Percentiles rank a stretch among this genome's conserved stretches.
phyloP scores from a whole-genome alignment of 1,140 invertebrate genomes.

The Pectinophora gossypiella region DNA sequence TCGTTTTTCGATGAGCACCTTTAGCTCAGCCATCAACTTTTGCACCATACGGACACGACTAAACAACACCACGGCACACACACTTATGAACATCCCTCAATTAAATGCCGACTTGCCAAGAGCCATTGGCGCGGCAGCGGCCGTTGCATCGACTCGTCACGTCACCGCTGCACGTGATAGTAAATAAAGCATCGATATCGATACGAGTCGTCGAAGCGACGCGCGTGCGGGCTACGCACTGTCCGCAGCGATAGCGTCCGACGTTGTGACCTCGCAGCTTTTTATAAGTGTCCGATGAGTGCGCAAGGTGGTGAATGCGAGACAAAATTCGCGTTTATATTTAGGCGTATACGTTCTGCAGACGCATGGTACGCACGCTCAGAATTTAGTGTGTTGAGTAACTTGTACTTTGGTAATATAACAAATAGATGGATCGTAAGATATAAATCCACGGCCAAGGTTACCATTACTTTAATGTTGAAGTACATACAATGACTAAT shows the following conservation, averaged over 20 bases:
- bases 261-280: constrained; percentile 64
- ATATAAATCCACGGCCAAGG: constrained; percentile 11
- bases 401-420: not conserved
- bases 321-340: constrained; percentile 58
- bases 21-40: constrained; percentile 67
- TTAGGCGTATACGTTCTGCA: constrained; percentile 38
- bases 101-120: constrained; percentile 57
- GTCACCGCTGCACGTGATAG: constrained; percentile 62
- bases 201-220: constrained; percentile 51
- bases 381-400: not conserved
- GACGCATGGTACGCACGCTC: constrained; percentile 18
- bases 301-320: constrained; percentile 55
- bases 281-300: constrained; percentile 69
- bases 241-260: constrained; percentile 39
- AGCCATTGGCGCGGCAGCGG: constrained; percentile 53
- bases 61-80: constrained; percentile 34
- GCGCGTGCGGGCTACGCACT: constrained; percentile 58
- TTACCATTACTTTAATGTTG: not conserved
- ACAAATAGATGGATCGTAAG: not conserved
- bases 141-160: constrained; percentile 49
- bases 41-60: constrained; percentile 69
- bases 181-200: constrained; percentile 48
- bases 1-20: constrained; percentile 70
- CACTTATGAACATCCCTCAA: constrained; percentile 54
- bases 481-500: constrained; percentile 20